Evolutionary conservation across 2,113 vertebrate species (phyloP), one percentile per base, ranked within the genome.

Genomic region (Prinia subflava): DNA sequence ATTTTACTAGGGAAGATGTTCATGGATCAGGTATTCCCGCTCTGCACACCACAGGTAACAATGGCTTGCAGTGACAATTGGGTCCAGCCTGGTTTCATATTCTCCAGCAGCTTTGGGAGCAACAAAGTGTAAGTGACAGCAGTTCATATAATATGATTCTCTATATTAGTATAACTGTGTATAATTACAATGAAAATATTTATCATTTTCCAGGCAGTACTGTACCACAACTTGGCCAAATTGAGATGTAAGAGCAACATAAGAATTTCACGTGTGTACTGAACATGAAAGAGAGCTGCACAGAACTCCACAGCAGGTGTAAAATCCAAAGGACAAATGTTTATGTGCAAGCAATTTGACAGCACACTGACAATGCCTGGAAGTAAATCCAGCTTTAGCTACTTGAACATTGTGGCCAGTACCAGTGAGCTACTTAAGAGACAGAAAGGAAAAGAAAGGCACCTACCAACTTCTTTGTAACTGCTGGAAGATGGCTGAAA

Each of bases 101-200:
- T 59, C 28, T 63, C 68, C 64, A 24, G 35, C 75, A 94, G 75
- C 71, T 17, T 42, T 64, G 1, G 0, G 28, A 78, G 57, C 52
- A 90, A 13, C 16, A 83, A 81, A 68, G 31, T 19, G 0, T 13
- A 59, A 76, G 81, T 69, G 90, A 70, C 89, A 91, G 79, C 35
- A 70, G 46, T 21, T 83, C 0, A 0, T 55, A 90, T 13, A 28
- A 28, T 13, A 13, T 9, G 15, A 28, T 39, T 39, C 16, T 28
- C 25, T 39, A 13, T 39, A 62, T 62, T 39, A 39, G 35, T 62
- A 20, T 28, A 62, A 37, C 64, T n/a, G 55, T 11, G 17, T 23
- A 4, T 21, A 90, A 92, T 31, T 30, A 27, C 85, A 90, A 69
- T 85, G 64, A 33, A 78, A 86, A 67, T 56, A 77, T 16, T 33